These are phyloP conservation scores for Pterostichus niger DNA, from an alignment of 2,888 invertebrate species.

Conservation along the genomic window DNA sequence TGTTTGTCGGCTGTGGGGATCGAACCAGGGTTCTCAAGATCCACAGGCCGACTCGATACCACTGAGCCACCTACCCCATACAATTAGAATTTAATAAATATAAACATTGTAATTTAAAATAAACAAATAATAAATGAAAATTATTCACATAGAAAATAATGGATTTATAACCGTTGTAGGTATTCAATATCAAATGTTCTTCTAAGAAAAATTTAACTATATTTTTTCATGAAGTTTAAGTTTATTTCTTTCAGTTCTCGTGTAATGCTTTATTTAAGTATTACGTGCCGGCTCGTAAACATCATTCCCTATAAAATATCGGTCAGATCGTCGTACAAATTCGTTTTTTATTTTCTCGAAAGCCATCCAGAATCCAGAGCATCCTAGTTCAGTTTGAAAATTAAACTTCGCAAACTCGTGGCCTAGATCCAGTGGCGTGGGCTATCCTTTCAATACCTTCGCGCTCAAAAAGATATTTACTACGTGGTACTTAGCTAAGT, in stretches of 20 bases:
- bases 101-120: no score
- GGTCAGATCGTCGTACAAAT: slow-evolving; percentile 23
- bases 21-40: no score
- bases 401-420: slow-evolving; percentile 48
- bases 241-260: slow-evolving; percentile 3
- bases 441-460: slow-evolving; percentile 47
- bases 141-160: no score
- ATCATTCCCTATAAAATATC: slow-evolving; percentile 27
- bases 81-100: no score
- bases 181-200: no score
- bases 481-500: slow-evolving; percentile 52
- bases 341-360: slow-evolving; percentile 40
- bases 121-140: no score
- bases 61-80: no score
- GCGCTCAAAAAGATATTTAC: slow-evolving; percentile 54
- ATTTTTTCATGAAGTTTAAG: not conserved
- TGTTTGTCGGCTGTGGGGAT: no score
- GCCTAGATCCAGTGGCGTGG: slow-evolving; percentile 40
- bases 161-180: no score
- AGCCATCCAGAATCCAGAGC: slow-evolving; percentile 29
- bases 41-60: no score
- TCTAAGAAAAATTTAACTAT: not conserved
- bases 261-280: slow-evolving; percentile 43
- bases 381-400: slow-evolving; percentile 49
- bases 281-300: slow-evolving; percentile 15